Evolutionary conservation across 35 echinoderm and acorn worm species (phyloP).

Genomic region (Ptychodera flava): DNA sequence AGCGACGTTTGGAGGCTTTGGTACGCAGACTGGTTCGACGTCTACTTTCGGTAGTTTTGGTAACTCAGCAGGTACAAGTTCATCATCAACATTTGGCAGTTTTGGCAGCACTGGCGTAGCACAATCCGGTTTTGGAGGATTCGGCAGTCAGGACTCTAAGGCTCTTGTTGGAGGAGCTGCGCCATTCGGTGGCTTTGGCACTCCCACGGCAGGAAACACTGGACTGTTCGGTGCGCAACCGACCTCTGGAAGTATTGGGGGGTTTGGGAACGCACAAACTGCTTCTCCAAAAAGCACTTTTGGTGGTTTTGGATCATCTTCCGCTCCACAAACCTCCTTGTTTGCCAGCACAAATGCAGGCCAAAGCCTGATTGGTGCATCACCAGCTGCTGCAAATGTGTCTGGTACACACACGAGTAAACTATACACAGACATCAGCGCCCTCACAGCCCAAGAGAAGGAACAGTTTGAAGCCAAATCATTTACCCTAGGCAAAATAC

Average conservation of each 20-base stretch:
- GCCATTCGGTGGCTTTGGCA: neutral
- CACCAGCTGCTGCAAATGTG: neutral
- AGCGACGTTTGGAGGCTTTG: neutral
- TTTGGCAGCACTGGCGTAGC: slow-evolving; percentile 8
- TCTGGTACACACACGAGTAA: slow-evolving; percentile 9
- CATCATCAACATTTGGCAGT: slow-evolving; percentile 10
- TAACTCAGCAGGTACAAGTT: neutral
- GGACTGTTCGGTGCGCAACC: slow-evolving; percentile 49
- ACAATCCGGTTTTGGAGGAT: slow-evolving; percentile 22
- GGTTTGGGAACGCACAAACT: slow-evolving; percentile 54
- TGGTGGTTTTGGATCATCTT: neutral
- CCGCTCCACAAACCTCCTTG: neutral
- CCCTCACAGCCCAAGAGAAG: slow-evolving; percentile 70
- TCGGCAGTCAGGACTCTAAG: neutral
- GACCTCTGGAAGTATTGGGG: neutral
- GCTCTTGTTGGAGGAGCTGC: slow-evolving; percentile 17
- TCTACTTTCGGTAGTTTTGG: neutral
- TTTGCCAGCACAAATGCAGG: neutral
- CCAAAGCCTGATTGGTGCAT: neutral
- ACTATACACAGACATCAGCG: slow-evolving; percentile 35
- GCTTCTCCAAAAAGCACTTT: neutral
- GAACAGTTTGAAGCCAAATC: slow-evolving; percentile 63
- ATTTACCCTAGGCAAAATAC: slow-evolving; percentile 78
- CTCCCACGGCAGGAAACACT: slow-evolving; percentile 16
- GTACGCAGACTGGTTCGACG: neutral